Conservation (phyloP, 2,888 invertebrate species). For the Standfussiana lucernea region DNA sequence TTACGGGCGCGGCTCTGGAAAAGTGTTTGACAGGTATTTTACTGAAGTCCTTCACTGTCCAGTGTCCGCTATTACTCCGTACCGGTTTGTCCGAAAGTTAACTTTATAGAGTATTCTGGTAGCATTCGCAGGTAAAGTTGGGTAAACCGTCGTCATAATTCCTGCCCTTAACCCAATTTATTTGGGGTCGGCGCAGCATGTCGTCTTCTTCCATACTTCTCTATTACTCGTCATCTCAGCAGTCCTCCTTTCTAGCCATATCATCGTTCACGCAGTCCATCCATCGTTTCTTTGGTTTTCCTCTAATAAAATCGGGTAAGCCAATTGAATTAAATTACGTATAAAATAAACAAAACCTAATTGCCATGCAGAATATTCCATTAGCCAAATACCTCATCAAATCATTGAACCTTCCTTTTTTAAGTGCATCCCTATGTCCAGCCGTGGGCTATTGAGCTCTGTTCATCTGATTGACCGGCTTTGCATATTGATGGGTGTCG, state of each 20-base stretch:
- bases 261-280: too few species aligned
- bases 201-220: too few species aligned
- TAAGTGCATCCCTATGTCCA: conserved; percentile 1
- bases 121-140: not conserved
- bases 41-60: not conserved
- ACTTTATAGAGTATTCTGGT: not conserved
- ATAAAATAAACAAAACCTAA: not conserved
- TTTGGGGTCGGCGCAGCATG: too few species aligned
- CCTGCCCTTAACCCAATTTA: too few species aligned
- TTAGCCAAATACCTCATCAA: not conserved
- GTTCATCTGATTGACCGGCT: conserved; percentile 57
- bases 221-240: too few species aligned
- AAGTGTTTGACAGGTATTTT: not conserved
- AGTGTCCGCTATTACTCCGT: not conserved
- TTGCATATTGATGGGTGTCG: conserved; percentile 57
- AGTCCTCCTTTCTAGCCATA: too few species aligned
- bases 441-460: conserved; percentile 11
- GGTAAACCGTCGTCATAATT: too few species aligned
- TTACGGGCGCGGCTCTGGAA: not conserved
- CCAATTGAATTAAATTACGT: not conserved
- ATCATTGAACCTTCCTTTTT: conserved; percentile 9
- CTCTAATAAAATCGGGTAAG: not conserved
- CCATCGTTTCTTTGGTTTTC: too few species aligned
- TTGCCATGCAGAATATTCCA: not conserved
- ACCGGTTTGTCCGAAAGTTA: not conserved